These are phyloP conservation scores for Galerucella pusilla DNA, from an alignment of 2,888 invertebrate genomes.

Conservation along the genomic window DNA sequence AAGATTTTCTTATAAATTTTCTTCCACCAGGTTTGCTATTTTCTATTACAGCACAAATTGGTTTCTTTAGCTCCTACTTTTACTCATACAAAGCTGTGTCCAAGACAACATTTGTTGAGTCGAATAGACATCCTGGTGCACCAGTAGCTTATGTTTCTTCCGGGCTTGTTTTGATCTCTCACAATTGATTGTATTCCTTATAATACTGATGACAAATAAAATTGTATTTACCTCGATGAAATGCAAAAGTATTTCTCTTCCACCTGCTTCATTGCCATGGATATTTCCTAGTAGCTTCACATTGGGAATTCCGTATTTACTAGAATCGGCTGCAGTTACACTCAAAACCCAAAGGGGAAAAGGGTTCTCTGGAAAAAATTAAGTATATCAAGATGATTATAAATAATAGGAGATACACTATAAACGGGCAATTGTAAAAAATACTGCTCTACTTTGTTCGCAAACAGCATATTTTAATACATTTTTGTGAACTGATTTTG, in stretches of 20 bases:
- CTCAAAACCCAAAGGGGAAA: conserved; percentile 70
- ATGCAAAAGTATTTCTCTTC: conserved; percentile 74
- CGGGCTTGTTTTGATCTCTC: too few species aligned
- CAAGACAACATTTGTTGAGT: too few species aligned
- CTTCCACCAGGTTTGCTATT: too few species aligned
- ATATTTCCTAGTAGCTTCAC: conserved; percentile 80
- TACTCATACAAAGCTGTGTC: too few species aligned
- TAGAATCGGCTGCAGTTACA: conserved; percentile 62
- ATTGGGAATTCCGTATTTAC: conserved; percentile 69
- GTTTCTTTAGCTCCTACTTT: too few species aligned
- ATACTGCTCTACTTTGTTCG: not conserved
- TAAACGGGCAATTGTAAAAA: not conserved
- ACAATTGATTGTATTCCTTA: not conserved
- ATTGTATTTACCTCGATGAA: conserved; percentile 64
- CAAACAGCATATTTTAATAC: too few species aligned
- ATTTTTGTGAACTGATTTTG: too few species aligned
- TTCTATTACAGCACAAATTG: too few species aligned
- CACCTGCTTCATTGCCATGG: conserved; percentile 78
- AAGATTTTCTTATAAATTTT: too few species aligned
- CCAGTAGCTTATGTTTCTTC: too few species aligned
- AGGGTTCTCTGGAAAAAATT: conserved; percentile 62
- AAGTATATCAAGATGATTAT: not conserved
- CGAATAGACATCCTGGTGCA: too few species aligned
- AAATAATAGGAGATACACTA: too few species aligned
- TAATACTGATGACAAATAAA: not conserved